Evolutionary conservation across 2,888 invertebrate genomes (phyloP).

Genomic region (Tuberolachnus salignus): DNA sequence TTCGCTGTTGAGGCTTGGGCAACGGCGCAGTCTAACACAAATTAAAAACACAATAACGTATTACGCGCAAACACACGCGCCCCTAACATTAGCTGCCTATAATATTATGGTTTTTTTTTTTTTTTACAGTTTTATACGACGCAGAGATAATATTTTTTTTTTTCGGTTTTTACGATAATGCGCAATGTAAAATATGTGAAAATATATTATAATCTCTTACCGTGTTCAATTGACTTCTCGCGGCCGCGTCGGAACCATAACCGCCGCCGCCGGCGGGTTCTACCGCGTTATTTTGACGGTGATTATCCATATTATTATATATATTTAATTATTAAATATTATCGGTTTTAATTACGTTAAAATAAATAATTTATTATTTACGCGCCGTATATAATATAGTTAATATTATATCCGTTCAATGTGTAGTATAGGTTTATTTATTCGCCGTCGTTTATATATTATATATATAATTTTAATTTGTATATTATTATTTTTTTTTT

Average conservation of each 20-base stretch:
- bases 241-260: conserved; percentile 33
- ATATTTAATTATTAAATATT: neutral
- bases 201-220: conserved; percentile 44
- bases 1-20: conserved; percentile 28
- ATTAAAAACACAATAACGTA: conserved; percentile 10
- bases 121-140: neutral
- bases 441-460: conserved; percentile 9
- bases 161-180: neutral
- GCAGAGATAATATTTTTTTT: neutral
- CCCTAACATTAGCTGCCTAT: neutral
- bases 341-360: neutral
- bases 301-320: conserved; percentile 32
- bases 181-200: neutral
- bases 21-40: conserved; percentile 21
- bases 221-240: conserved; percentile 47
- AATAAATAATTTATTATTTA: conserved; percentile 20
- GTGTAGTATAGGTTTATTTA: too few relatives aligned
- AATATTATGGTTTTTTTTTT: neutral
- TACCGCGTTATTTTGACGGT: conserved; percentile 42
- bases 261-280: conserved; percentile 26
- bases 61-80: neutral
- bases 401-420: too few relatives aligned
- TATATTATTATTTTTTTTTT: neutral
- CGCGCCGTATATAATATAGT: neutral
- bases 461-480: neutral